Base-by-base conservation (phyloP, 1,140 invertebrate species). In the Drosophila albomicans region DNA sequence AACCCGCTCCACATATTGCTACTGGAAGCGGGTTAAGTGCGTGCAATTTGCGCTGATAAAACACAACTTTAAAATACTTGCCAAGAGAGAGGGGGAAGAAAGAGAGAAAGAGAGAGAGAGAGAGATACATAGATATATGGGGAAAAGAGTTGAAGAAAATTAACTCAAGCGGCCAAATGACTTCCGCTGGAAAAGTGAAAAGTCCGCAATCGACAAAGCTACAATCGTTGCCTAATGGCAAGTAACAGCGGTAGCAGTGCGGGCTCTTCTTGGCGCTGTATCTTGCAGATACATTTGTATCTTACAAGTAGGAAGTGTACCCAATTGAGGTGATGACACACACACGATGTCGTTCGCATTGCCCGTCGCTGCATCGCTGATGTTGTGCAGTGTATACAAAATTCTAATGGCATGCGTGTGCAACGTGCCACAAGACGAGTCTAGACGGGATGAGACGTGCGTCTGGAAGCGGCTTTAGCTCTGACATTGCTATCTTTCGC, bases 261-360 rank as follows among this genome's bases (percentile, higher is more conserved):
- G 54, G 45, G 67, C 59, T 73, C 58, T 64, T 72, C 85, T 74
- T 69, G 69, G 67, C 46, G 54, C 45, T 32, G 59, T 73, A 82
- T 86, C 82, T 87, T 79, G 66, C 58, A 88, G 84, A 88, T 88
- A 84, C 85, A 75, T 78, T 80, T 87, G 73, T 65, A 64, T 82
- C 84, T 88, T 90, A 72, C 69, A 89, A 89, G 85, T 89, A 89
- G 85, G 85, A 89, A 89, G 85, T 89, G 85, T 89, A 89, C 85
- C 85, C 85, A 89, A 89, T 89, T 89, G 85, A 89, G 85, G 85
- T 85, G 85, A 89, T 89, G 85, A 89, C 85, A 89, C 85, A 87
- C 85, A 88, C 80, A 80, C 52, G 52, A 52, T 73, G 75, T 64
- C 57, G 68, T 62, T 61, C 72, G 70, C 57, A 59, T 79, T 56